A percentile compares a stretch with the other conserved stretches of the same genome.
phyloP scores from a whole-genome alignment of 2,113 vertebrate genomes.

The Lepus americanus region DNA sequence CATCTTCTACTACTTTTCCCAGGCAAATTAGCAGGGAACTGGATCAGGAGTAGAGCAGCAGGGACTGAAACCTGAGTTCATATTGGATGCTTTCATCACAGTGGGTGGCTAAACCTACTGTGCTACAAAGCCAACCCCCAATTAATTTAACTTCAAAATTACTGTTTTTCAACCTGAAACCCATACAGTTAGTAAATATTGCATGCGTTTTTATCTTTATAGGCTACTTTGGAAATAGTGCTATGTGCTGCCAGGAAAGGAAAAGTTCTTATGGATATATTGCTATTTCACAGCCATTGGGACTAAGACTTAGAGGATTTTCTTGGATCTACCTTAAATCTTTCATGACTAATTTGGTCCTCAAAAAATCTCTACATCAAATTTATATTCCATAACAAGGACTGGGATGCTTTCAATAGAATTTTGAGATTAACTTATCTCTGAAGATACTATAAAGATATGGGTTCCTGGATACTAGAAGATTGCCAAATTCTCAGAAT shows the following conservation, averaged over 20 bases:
- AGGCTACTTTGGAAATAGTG: not conserved
- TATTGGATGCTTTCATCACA: too few relatives aligned
- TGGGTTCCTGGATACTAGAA: not conserved
- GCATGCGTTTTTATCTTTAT: not conserved
- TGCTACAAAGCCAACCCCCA: too few relatives aligned
- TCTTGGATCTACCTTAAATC: not conserved
- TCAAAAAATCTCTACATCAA: constrained; percentile 41
- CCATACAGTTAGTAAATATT: not conserved
- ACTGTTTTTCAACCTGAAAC: constrained; percentile 35
- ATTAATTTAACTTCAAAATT: constrained; percentile 18
- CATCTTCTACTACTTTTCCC: too few relatives aligned
- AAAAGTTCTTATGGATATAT: not conserved
- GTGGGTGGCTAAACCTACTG: too few relatives aligned
- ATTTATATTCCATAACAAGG: not conserved
- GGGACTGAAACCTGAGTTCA: too few relatives aligned
- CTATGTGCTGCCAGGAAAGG: not conserved
- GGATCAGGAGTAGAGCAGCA: too few relatives aligned
- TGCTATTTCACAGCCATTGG: not conserved
- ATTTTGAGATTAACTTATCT: not conserved
- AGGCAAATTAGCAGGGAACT: too few relatives aligned
- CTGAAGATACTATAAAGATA: not conserved
- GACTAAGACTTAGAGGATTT: not conserved
- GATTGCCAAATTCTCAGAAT: not conserved
- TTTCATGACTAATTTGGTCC: not conserved
- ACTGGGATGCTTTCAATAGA: not conserved